Evolutionary conservation across 2,888 invertebrate species (phyloP), one percentile per base, ranked within the genome.

Genomic region (Heterodera filipjevi): DNA sequence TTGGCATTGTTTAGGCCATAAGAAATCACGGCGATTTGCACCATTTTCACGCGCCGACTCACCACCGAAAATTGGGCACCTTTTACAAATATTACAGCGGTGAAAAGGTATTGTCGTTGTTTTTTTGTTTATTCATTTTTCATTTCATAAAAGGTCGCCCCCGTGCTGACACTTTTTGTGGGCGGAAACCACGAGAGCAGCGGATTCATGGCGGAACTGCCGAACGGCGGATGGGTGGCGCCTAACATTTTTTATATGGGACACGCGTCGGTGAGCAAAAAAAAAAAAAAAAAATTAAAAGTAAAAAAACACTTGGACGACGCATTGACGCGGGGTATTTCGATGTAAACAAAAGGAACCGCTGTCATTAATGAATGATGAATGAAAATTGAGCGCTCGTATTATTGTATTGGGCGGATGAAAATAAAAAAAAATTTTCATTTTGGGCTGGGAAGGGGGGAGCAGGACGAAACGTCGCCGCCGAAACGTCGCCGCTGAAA

Each of bases 181-280:
- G 99, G 99, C 19, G 99, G 99, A 5, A 99, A 99, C 90, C 99
- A 99, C 90, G 99, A 99, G 91, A 97, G 98, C 1, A 96, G 96
- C 0, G 97, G 96, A 90, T 95, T 95, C 90, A 92, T 99, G 77
- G 95, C 96, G 90, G 96, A 99, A 90, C 90, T 99, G 66, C 94
- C 97, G 0, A 97, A 95, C 90, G 99, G 99, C 27, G 99, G 99
- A 14, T 99, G 99, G 98, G 87, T 96, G 0, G 98, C 98, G 0
- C 95, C 95, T 0, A 97, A 97, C 89, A 98, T 99, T 85, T 99
- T 94, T 90, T 99, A 96, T 89, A 90, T 99, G 90, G 99, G 92
- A 89, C 87, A 82, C 82, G 83, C 85, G 16, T 83, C 81, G 76
- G 88, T 75, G 66, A 19, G 46, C 22, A 44, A 14, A n/a, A n/a